Evolutionary conservation across 2,797 vertebrate genomes (phyloP).

Genomic region (Peromyscus eremicus): DNA sequence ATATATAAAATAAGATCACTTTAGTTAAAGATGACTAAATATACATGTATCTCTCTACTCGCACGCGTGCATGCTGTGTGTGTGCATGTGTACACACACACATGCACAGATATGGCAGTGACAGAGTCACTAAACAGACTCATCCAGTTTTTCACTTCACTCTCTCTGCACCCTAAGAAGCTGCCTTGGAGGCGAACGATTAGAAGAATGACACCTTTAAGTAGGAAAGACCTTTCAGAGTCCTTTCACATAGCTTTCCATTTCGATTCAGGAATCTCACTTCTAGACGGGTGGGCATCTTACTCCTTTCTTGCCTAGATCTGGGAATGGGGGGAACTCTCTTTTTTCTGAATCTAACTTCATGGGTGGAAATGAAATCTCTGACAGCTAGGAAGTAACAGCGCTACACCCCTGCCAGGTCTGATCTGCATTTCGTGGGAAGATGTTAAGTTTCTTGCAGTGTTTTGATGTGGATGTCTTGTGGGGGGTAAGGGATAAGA

Average conservation of each 20-base stretch:
- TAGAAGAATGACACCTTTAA: conserved; percentile 13
- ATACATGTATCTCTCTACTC: not conserved
- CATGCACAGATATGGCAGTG: not conserved
- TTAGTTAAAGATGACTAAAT: conserved; percentile 56
- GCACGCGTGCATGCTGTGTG: too few relatives aligned
- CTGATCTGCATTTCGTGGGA: conserved; percentile 30
- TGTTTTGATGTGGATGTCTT: conserved; percentile 30
- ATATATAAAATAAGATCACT: conserved; percentile 56
- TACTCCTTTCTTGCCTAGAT: not conserved
- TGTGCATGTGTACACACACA: not conserved
- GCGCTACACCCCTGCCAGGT: not conserved
- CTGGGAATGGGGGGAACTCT: not conserved
- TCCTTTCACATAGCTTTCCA: not conserved
- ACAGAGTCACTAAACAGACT: conserved; percentile 54
- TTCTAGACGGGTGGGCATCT: not conserved
- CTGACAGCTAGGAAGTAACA: conserved; percentile 49
- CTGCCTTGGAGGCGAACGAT: conserved; percentile 6
- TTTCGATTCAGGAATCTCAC: not conserved
- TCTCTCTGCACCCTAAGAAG: conserved; percentile 20
- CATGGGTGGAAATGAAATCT: conserved; percentile 54
- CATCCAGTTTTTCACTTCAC: conserved; percentile 33
- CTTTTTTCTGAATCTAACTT: conserved; percentile 36
- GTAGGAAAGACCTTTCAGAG: conserved; percentile 20
- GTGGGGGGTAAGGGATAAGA: not conserved
- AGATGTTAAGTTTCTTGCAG: conserved; percentile 36